These are phyloP conservation scores for Heliothis subflexa DNA, from an alignment of 1,140 invertebrate genomes.

Conservation along the genomic window DNA sequence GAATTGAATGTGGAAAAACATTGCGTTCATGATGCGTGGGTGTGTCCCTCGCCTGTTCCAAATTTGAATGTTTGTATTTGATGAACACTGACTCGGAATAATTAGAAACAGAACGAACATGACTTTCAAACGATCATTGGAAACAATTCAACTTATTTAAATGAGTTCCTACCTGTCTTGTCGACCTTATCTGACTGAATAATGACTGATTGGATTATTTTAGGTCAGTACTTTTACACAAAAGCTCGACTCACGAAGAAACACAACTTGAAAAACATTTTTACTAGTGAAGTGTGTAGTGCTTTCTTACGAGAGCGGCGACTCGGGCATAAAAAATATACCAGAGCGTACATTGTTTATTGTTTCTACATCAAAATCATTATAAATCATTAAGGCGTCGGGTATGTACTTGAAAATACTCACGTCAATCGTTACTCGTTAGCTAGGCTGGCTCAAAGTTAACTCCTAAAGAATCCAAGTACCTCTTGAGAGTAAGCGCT, in stretches of 20 bases:
- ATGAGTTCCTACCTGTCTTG: conserved; percentile 30
- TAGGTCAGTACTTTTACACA: background rate
- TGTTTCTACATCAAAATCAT: conserved; percentile 52
- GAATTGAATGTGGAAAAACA: conserved; percentile 69
- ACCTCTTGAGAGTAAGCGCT: conserved; percentile 80
- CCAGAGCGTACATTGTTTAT: conserved; percentile 45
- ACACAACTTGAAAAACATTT: background rate
- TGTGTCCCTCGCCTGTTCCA: conserved; percentile 57
- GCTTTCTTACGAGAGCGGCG: background rate
- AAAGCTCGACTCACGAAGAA: background rate
- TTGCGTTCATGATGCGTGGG: conserved; percentile 56
- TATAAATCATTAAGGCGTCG: conserved; percentile 59
- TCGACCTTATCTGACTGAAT: background rate
- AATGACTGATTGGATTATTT: background rate
- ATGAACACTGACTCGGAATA: conserved; percentile 53
- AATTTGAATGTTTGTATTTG: conserved; percentile 61
- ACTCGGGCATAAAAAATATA: conserved; percentile 5
- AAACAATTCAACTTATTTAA: conserved; percentile 43
- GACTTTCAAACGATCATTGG: conserved; percentile 41
- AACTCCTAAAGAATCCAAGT: conserved; percentile 81
- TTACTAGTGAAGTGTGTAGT: background rate
- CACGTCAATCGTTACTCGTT: conserved; percentile 81
- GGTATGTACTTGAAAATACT: conserved; percentile 72
- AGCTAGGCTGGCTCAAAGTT: conserved; percentile 71
- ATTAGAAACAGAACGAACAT: conserved; percentile 39